Evolutionary conservation across 2,888 invertebrate species (phyloP).

Genomic region (Meiosimyza platycephala): DNA sequence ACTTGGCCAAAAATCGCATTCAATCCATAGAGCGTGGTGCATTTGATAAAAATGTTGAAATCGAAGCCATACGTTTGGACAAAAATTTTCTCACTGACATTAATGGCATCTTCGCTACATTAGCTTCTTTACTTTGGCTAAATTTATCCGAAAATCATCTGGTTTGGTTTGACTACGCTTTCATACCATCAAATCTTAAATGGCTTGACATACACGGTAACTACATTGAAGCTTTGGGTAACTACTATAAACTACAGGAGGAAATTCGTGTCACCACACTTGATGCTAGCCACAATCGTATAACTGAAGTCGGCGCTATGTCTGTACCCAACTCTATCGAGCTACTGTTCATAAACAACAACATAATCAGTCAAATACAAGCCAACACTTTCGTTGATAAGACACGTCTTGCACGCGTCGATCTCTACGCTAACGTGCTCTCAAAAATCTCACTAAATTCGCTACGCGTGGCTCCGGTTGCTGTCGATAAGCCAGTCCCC

Average conservation of each 20-base stretch:
- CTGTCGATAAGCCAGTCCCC: slow-evolving; percentile 77
- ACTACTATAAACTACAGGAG: slow-evolving; percentile 88
- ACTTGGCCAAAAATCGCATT: slow-evolving; percentile 90
- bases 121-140: slow-evolving; percentile 86
- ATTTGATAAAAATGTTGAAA: slow-evolving; percentile 82
- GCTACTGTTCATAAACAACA: slow-evolving; percentile 88
- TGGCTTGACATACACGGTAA: slow-evolving; percentile 93
- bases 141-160: slow-evolving; percentile 92
- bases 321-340: slow-evolving; percentile 90
- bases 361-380: slow-evolving; percentile 83
- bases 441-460: slow-evolving; percentile 85
- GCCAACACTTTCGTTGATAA: slow-evolving; percentile 90
- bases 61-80: slow-evolving; percentile 89
- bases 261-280: slow-evolving; percentile 85
- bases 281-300: slow-evolving; percentile 90
- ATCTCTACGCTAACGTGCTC: slow-evolving; percentile 89
- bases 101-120: slow-evolving; percentile 87
- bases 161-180: slow-evolving; percentile 93
- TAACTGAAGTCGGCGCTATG: slow-evolving; percentile 83
- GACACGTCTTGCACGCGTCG: slow-evolving; percentile 84
- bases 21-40: slow-evolving; percentile 86
- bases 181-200: slow-evolving; percentile 88
- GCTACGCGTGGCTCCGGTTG: slow-evolving; percentile 79
- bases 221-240: slow-evolving; percentile 86
- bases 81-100: slow-evolving; percentile 90